These are phyloP conservation scores for Cosmia pyralina DNA, from an alignment of 2,888 invertebrate species.

Conservation along the genomic window DNA sequence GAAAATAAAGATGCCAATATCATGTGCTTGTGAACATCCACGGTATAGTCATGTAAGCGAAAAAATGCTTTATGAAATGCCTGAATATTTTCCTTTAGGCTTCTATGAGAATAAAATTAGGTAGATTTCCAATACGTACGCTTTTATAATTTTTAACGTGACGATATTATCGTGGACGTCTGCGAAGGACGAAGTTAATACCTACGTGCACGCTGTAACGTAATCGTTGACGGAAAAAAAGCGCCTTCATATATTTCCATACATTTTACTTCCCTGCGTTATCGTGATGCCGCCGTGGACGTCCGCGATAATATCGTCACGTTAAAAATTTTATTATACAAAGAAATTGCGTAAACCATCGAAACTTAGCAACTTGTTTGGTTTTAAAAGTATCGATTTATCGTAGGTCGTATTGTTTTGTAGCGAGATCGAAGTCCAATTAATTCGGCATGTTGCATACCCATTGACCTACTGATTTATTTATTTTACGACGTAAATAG, in stretches of 20 bases:
- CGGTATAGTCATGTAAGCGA: constrained; percentile 2
- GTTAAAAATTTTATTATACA: too few relatives aligned
- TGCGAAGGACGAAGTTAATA: too few relatives aligned
- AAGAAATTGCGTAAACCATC: not conserved
- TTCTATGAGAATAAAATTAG: not conserved
- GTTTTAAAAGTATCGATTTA: constrained; percentile 1
- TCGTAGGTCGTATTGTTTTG: not conserved
- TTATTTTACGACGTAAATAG: not conserved
- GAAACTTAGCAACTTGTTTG: not conserved
- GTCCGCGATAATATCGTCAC: too few relatives aligned
- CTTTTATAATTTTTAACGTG: too few relatives aligned
- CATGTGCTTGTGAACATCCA: constrained; percentile 9
- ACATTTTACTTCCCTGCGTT: too few relatives aligned
- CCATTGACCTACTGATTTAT: constrained; percentile 36
- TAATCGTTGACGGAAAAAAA: too few relatives aligned
- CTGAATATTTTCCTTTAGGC: not conserved
- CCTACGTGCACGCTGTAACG: too few relatives aligned
- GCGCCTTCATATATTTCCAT: too few relatives aligned
- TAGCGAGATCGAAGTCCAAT: constrained; percentile 19
- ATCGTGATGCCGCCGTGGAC: too few relatives aligned
- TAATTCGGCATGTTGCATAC: constrained; percentile 11
- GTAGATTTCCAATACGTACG: not conserved
- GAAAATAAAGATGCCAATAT: constrained; percentile 27
- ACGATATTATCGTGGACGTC: too few relatives aligned
- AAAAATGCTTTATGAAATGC: not conserved